Conservation (phyloP, 2,113 vertebrate genomes). For the Mesoclemmys tuberculata region DNA sequence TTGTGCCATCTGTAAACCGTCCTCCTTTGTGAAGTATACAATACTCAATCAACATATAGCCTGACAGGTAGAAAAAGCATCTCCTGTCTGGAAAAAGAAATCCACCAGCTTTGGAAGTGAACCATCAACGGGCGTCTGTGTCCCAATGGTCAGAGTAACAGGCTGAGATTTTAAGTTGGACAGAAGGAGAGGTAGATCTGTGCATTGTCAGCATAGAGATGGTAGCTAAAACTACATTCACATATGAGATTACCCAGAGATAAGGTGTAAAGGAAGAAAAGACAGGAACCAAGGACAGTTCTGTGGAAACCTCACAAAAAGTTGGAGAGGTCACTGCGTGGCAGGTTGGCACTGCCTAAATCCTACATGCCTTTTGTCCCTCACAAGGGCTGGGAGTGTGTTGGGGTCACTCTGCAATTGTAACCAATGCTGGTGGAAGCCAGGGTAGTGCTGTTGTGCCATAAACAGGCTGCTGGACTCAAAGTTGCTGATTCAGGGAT, state of each 20-base stretch:
- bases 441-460: background rate
- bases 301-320: no score
- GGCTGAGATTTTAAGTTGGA: no score
- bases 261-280: no score
- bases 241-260: no score
- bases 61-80: fast-evolving
- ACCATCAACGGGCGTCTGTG: no score
- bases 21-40: background rate
- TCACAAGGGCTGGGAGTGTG: background rate
- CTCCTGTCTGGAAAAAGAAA: background rate
- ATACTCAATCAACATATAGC: background rate
- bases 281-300: no score
- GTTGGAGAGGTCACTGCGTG: background rate
- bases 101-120: no score
- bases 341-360: background rate
- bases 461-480: background rate
- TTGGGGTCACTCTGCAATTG: background rate
- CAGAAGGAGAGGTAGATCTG: no score
- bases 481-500: background rate
- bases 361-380: background rate
- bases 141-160: no score
- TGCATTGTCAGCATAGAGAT: no score
- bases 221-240: no score
- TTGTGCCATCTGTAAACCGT: background rate
- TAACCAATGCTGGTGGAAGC: background rate